Conservation (phyloP, 2,113 vertebrate genomes). For the Ammodytes marinus region DNA sequence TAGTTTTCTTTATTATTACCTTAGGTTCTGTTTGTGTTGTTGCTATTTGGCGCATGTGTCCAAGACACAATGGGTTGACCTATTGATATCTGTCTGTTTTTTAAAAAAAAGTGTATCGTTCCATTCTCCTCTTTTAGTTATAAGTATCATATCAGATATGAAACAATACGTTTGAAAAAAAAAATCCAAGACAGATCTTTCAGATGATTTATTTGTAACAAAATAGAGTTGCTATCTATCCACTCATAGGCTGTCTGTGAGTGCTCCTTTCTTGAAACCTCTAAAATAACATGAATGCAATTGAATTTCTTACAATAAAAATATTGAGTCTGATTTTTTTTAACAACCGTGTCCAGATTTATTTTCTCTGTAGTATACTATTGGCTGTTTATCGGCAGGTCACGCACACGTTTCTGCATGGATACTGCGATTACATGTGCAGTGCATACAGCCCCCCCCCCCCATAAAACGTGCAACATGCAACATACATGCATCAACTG, state of each 20-base stretch:
- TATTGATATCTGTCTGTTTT: not conserved
- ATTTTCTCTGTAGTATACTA: not conserved
- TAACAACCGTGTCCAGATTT: conserved; percentile 22
- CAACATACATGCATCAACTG: conserved; percentile 61
- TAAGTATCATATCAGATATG: conserved; percentile 10
- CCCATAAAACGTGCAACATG: conserved; percentile 41
- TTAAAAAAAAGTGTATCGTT: not conserved
- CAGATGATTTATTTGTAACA: conserved; percentile 14
- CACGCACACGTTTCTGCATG: conserved; percentile 8
- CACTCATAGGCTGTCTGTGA: not conserved
- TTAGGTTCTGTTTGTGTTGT: not conserved
- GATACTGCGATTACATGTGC: not conserved
- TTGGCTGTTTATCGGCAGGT: not conserved
- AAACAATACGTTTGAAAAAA: conserved; percentile 34
- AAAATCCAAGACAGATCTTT: not conserved
- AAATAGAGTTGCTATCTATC: conserved; percentile 6
- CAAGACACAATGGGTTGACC: not conserved
- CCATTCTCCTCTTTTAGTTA: conserved; percentile 9
- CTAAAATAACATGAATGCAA: conserved; percentile 1
- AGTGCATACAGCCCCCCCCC: not conserved
- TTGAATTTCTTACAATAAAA: conserved; percentile 74
- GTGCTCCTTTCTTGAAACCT: conserved; percentile 28
- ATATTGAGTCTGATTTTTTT: conserved; percentile 47
- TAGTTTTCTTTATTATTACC: not conserved
- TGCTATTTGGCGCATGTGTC: not conserved